These are phyloP conservation scores for Drosophila falleni DNA, from an alignment of 2,888 invertebrate genomes.

Conservation along the genomic window DNA sequence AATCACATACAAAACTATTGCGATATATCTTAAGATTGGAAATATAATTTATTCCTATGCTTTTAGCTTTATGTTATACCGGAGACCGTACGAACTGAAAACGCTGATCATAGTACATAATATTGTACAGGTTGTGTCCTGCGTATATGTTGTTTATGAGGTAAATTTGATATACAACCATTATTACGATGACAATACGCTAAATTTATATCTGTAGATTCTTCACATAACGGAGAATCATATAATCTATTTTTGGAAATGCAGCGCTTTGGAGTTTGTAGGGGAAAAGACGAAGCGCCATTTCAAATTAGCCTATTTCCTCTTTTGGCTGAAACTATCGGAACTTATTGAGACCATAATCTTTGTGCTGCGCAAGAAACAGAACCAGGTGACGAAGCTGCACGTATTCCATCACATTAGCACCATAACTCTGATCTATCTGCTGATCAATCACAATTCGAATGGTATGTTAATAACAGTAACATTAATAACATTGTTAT, in stretches of 20 bases:
- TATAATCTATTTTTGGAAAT: slow-evolving; percentile 69
- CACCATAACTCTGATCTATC: slow-evolving; percentile 88
- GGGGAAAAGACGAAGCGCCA: slow-evolving; percentile 48
- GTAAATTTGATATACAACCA: slow-evolving; percentile 47
- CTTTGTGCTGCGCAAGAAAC: slow-evolving; percentile 90
- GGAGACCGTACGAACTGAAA: slow-evolving; percentile 89
- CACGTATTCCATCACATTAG: slow-evolving; percentile 91
- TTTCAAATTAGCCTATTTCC: slow-evolving; percentile 87
- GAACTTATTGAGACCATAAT: slow-evolving; percentile 90
- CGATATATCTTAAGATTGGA: neutral
- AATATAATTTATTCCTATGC: slow-evolving; percentile 1
- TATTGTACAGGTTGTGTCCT: slow-evolving; percentile 89
- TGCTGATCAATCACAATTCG: slow-evolving; percentile 87
- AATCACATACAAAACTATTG: neutral
- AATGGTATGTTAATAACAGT: slow-evolving; percentile 86
- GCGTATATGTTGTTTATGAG: slow-evolving; percentile 71
- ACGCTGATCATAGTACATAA: slow-evolving; percentile 91
- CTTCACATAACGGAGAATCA: slow-evolving; percentile 55
- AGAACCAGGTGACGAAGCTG: slow-evolving; percentile 89
- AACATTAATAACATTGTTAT: neutral
- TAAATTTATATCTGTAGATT: slow-evolving; percentile 54
- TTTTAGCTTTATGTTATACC: slow-evolving; percentile 88
- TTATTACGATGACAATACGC: neutral
- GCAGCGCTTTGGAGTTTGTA: slow-evolving; percentile 50
- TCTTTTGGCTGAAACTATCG: slow-evolving; percentile 88